Conservation (phyloP, 2,888 invertebrate species). For the Plagodis dolabraria region DNA sequence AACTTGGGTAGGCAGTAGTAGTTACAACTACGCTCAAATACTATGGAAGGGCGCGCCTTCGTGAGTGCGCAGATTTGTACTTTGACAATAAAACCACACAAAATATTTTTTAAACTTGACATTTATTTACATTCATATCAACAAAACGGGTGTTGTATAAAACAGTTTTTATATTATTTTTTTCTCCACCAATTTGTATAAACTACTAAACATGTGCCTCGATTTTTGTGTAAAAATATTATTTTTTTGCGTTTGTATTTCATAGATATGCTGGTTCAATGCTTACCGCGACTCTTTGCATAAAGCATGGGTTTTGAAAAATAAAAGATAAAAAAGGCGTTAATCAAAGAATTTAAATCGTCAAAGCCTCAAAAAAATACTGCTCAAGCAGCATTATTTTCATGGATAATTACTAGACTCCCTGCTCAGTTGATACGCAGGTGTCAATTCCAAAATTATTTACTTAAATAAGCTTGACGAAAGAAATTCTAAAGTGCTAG, state of each 20-base stretch:
- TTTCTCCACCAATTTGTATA: slow-evolving; percentile 72
- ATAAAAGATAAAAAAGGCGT: slow-evolving; percentile 7
- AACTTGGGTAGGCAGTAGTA: no score
- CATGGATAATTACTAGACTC: no score
- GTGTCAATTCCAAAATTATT: no score
- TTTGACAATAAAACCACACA: slow-evolving; percentile 41
- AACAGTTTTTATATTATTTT: slow-evolving; percentile 72
- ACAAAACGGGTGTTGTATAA: slow-evolving; percentile 86
- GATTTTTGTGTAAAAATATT: slow-evolving; percentile 74
- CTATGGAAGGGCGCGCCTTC: no score
- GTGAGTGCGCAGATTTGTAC: no score
- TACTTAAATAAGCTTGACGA: not conserved
- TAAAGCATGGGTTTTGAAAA: slow-evolving; percentile 35
- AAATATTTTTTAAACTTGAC: slow-evolving; percentile 77
- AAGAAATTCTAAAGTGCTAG: not conserved
- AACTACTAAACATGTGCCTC: slow-evolving; percentile 74
- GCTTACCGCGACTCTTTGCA: slow-evolving; percentile 53
- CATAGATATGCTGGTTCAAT: slow-evolving; percentile 60
- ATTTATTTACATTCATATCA: slow-evolving; percentile 86
- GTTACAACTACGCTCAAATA: no score
- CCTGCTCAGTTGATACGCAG: no score
- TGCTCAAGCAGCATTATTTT: no score
- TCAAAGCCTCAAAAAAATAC: not conserved
- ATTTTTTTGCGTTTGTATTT: slow-evolving; percentile 62
- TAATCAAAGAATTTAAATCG: slow-evolving; percentile 5